A percentile compares a stretch with the other conserved stretches of the same genome.
Evolutionary conservation across 2,888 invertebrate genomes (phyloP).

Genomic region (Auanema freiburgensis): DNA sequence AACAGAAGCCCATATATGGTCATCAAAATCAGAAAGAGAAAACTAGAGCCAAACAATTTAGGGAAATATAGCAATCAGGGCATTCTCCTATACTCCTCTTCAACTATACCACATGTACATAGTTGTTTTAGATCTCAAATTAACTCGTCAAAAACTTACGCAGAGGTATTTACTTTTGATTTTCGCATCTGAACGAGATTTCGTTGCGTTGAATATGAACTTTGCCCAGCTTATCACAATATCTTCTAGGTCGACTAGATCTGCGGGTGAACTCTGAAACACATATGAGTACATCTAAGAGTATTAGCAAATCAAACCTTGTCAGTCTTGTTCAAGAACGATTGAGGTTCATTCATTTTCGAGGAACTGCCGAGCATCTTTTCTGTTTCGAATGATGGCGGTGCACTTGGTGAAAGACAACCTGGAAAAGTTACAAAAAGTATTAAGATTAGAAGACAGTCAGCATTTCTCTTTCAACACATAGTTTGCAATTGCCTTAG

Average conservation of each 20-base stretch:
- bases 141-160: slow-evolving; percentile 29
- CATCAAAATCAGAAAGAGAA: not conserved
- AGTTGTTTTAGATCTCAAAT: too few relatives aligned
- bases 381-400: slow-evolving; percentile 38
- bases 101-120: not conserved
- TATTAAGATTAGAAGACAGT: too few relatives aligned
- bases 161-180: slow-evolving; percentile 49
- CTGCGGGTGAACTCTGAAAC: slow-evolving; percentile 36
- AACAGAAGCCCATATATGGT: too few relatives aligned
- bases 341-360: slow-evolving; percentile 36
- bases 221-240: slow-evolving; percentile 65
- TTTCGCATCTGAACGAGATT: slow-evolving; percentile 60
- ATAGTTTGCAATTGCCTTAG: too few relatives aligned
- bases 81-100: not conserved
- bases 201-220: slow-evolving; percentile 64
- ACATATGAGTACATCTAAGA: not conserved
- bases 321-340: slow-evolving; percentile 31
- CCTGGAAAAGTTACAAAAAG: slow-evolving; percentile 18
- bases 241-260: slow-evolving; percentile 48
- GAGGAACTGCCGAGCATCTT: slow-evolving; percentile 33
- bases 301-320: slow-evolving; percentile 20
- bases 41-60: not conserved
- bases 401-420: slow-evolving; percentile 26
- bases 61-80: slow-evolving; percentile 1
- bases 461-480: too few relatives aligned